Conservation (phyloP, 2,888 invertebrate genomes). For the Aleiodes alternator region DNA sequence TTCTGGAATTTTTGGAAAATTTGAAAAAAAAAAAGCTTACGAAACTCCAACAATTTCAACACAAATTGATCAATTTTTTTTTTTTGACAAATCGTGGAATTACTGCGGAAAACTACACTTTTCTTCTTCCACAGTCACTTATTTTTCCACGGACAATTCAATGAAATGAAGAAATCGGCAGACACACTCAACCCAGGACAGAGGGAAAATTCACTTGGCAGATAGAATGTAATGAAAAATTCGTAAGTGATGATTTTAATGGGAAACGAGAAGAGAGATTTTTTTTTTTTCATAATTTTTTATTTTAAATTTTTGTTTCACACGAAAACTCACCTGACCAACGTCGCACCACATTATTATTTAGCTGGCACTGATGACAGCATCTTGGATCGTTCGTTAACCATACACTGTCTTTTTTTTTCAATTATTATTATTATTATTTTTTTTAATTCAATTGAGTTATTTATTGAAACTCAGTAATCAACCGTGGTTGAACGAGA, state of each 20-base stretch:
- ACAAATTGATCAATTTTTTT: background rate
- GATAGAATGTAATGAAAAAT: too few relatives aligned
- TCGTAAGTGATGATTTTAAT: background rate
- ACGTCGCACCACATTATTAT: constrained; percentile 75
- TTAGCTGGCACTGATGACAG: constrained; percentile 73
- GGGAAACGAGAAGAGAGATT: constrained; percentile 4
- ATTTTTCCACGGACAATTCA: too few relatives aligned
- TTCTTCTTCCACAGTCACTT: too few relatives aligned
- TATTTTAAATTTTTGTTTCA: constrained; percentile 11
- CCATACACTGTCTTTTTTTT: constrained; percentile 64
- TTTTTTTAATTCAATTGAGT: constrained; percentile 22
- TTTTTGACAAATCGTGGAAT: constrained; percentile 33
- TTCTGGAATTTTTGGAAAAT: too few relatives aligned
- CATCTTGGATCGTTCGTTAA: constrained; percentile 72
- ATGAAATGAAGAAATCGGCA: too few relatives aligned
- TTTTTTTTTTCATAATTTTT: background rate
- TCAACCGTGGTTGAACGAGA: background rate
- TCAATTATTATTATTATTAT: constrained; percentile 52
- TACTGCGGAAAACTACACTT: constrained; percentile 8
- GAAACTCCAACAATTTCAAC: background rate
- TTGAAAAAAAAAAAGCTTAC: background rate
- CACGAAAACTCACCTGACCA: constrained; percentile 72
- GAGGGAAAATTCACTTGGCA: too few relatives aligned
- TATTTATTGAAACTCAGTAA: background rate
- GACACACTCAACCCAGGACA: too few relatives aligned